These are phyloP conservation scores for Colossoma macropomum DNA, from an alignment of 2,113 vertebrate species.

Conservation along the genomic window DNA sequence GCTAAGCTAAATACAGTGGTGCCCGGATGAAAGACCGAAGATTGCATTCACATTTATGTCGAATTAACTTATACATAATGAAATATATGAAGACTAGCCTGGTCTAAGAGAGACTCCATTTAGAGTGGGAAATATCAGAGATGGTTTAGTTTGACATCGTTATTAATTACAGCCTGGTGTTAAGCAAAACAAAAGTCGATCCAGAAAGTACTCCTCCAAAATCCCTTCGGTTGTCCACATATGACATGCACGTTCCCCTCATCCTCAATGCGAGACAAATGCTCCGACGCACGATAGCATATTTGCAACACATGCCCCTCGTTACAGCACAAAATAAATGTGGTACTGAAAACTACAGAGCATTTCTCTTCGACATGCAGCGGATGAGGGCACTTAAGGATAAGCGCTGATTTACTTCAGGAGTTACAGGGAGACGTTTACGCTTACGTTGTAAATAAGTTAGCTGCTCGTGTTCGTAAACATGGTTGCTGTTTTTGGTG, in stretches of 20 bases:
- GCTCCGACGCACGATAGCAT: constrained; percentile 57
- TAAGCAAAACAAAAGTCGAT: background rate
- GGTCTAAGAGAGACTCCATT: background rate
- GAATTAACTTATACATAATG: no score
- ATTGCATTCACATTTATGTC: no score
- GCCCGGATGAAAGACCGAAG: no score
- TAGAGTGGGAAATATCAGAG: background rate
- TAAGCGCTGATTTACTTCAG: background rate
- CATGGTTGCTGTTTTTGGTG: background rate
- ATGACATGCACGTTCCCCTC: constrained; percentile 60
- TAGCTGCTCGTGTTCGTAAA: background rate
- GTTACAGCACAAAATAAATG: constrained; percentile 56
- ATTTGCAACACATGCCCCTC: constrained; percentile 75
- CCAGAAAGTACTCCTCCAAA: background rate
- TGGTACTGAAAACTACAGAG: constrained; percentile 38
- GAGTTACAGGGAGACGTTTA: background rate
- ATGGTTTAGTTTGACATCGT: background rate
- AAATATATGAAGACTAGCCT: background rate
- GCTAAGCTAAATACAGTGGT: no score
- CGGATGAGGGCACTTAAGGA: background rate
- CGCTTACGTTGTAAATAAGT: background rate
- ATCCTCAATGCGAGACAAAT: constrained; percentile 57
- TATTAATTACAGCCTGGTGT: background rate
- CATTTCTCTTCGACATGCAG: background rate
- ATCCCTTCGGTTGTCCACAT: constrained; percentile 27